phyloP scores from a whole-genome alignment of 2,888 invertebrate genomes.

The Drosophila cognata region DNA sequence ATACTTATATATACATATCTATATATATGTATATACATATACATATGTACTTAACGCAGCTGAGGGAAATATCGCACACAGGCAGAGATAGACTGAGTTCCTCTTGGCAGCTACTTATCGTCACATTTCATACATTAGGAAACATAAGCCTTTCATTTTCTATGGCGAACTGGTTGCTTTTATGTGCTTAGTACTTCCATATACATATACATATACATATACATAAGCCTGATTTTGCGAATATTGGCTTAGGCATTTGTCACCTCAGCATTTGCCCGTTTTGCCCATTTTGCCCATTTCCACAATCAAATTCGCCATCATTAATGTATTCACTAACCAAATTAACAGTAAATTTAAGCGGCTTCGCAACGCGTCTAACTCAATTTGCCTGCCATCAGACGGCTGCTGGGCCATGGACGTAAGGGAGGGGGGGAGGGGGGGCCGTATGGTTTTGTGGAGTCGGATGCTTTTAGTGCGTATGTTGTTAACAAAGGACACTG shows the following conservation, averaged over 20 bases:
- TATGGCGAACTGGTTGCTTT: constrained; percentile 23
- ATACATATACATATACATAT: background rate
- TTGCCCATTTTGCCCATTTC: constrained; percentile 14
- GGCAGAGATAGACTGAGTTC: constrained; percentile 8
- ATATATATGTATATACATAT: constrained; percentile 19
- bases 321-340: constrained; percentile 72
- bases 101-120: constrained; percentile 1
- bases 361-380: constrained; percentile 67
- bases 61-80: constrained; percentile 1
- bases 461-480: constrained; percentile 59
- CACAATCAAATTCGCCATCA: constrained; percentile 52
- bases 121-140: background rate
- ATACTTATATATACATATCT: background rate
- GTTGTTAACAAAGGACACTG: constrained; percentile 69
- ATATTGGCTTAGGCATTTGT: constrained; percentile 59
- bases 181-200: constrained; percentile 13
- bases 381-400: constrained; percentile 55
- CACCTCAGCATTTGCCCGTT: constrained; percentile 10
- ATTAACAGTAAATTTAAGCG: constrained; percentile 75
- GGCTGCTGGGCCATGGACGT: constrained; percentile 5
- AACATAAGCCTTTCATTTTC: constrained; percentile 7
- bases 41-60: constrained; percentile 1
- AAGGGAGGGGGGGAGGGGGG: no score
- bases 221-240: constrained; percentile 20
- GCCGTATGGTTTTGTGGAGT: constrained; percentile 9